These are phyloP conservation scores for Metalampra italica DNA, from an alignment of 2,888 invertebrate genomes.

Conservation along the genomic window DNA sequence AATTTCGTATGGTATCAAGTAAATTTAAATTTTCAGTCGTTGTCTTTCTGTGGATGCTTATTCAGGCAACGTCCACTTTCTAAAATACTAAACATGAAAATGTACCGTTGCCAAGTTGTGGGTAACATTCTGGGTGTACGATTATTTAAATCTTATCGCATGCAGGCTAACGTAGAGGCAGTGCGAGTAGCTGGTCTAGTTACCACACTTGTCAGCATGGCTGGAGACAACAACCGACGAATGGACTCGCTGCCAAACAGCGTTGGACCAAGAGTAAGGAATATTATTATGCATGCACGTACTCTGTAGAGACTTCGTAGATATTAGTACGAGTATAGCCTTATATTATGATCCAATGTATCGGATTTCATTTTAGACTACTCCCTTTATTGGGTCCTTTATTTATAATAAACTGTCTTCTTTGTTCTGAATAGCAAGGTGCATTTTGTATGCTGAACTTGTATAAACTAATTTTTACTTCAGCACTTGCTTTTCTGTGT, in stretches of 20 bases:
- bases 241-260: conserved; percentile 74
- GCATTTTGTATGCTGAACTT: no score
- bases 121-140: conserved; percentile 26
- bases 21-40: conserved; percentile 70
- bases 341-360: not conserved
- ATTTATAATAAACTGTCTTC: no score
- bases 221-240: conserved; percentile 80
- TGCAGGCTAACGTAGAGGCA: conserved; percentile 88
- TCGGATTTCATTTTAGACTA: no score
- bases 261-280: conserved; percentile 73
- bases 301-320: conserved; percentile 13
- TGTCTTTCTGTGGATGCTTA: conserved; percentile 26
- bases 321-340: conserved; percentile 3
- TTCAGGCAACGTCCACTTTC: not conserved
- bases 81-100: not conserved
- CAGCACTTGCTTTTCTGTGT: not conserved
- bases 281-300: conserved; percentile 35
- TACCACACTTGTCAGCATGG: conserved; percentile 90
- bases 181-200: conserved; percentile 89
- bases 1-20: conserved; percentile 44
- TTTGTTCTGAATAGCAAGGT: no score
- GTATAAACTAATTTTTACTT: not conserved
- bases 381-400: no score
- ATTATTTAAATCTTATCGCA: conserved; percentile 75
- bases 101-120: not conserved